Evolutionary conservation across 2,888 invertebrate genomes (phyloP).

Genomic region (Stenichneumon culpator): DNA sequence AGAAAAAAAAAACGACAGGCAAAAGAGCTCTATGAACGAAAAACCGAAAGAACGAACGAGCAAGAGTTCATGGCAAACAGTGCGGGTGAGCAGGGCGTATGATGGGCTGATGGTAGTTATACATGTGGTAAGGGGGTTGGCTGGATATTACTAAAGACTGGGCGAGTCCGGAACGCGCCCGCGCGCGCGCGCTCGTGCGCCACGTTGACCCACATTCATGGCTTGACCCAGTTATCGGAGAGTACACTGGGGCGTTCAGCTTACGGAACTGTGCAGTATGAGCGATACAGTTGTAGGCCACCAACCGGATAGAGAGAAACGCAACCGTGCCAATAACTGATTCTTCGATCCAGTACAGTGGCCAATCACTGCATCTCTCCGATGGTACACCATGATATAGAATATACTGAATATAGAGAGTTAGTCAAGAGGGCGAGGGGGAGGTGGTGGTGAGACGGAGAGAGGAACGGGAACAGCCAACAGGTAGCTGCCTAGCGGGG

Average conservation of each 20-base stretch:
- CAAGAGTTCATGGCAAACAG: conserved; percentile 46
- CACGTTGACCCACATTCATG: conserved; percentile 62
- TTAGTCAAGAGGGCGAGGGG: conserved; percentile 22
- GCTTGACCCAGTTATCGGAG: conserved; percentile 63
- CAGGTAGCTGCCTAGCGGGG: conserved; percentile 65
- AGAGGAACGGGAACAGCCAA: conserved; percentile 53
- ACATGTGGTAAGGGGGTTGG: conserved; percentile 24
- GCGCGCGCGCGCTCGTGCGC: conserved; percentile 35
- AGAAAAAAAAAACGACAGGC: neutral
- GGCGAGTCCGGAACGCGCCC: conserved; percentile 41
- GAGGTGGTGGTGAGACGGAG: neutral
- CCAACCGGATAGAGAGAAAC: neutral
- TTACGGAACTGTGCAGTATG: conserved; percentile 40
- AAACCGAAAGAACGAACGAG: conserved; percentile 36
- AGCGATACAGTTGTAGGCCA: conserved; percentile 20
- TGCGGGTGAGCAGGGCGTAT: conserved; percentile 17
- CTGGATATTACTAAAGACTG: conserved; percentile 62
- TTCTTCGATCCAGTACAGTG: neutral
- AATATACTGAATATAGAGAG: conserved; percentile 25
- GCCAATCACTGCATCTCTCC: neutral
- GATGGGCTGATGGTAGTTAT: conserved; percentile 50
- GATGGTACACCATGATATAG: conserved; percentile 40
- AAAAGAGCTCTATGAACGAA: conserved; percentile 15
- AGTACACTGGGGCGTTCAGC: conserved; percentile 37
- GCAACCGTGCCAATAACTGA: conserved; percentile 9